A percentile compares a stretch with the other conserved stretches of the same genome.
Evolutionary conservation across 2,113 vertebrate genomes (phyloP).

Genomic region (Anguilla rostrata): DNA sequence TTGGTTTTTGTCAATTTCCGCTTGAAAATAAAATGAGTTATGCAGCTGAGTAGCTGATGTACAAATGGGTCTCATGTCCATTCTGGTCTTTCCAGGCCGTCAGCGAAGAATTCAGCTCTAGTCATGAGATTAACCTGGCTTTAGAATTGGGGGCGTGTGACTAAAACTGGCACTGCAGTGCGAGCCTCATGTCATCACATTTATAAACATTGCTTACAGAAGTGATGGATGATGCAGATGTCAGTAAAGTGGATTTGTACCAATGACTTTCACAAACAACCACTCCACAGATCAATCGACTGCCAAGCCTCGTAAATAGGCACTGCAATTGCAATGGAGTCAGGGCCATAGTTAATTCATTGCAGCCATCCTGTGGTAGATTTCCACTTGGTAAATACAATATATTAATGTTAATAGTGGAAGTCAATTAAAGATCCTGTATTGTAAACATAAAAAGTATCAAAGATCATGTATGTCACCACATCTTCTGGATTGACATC

Average conservation of each 20-base stretch:
- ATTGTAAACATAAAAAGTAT: background rate
- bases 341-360: no score
- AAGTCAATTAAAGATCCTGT: background rate
- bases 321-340: no score
- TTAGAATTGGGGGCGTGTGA: background rate
- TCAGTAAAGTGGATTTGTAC: background rate
- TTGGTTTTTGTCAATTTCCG: no score
- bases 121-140: background rate
- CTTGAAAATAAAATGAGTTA: no score
- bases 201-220: background rate
- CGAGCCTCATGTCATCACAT: background rate
- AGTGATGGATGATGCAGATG: background rate
- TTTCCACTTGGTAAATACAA: no score
- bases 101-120: background rate
- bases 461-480: background rate
- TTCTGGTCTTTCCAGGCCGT: background rate
- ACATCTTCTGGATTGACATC: background rate
- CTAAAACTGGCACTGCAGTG: background rate
- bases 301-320: background rate
- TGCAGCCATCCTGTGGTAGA: no score
- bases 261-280: background rate
- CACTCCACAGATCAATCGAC: background rate
- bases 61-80: background rate
- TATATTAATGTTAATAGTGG: no score
- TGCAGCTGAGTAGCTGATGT: no score